Evolutionary conservation across 1,140 invertebrate species (phyloP), one percentile per base, ranked within the genome.

Genomic region (Hormaphis cornu): DNA sequence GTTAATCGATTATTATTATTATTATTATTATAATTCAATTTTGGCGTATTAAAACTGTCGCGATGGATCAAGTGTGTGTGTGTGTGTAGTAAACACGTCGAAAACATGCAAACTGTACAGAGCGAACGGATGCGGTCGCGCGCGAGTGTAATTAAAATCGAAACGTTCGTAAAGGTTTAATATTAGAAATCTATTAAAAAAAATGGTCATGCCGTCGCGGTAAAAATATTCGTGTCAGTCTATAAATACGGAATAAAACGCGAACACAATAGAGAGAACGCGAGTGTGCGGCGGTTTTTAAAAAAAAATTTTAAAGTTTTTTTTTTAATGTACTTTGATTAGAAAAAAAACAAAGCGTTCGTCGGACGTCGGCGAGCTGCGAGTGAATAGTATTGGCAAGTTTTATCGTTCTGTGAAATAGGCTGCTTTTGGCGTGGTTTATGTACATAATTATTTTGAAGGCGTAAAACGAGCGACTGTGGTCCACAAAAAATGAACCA

Each of bases 341-440:
- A 24, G 40, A 28, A 63, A 40, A 42, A 40, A 59, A 8, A 8
- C 14, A 40, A 7, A 40, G 7, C 7, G 7, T 40, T 40, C 14
- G 7, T 59, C 18, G 20, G n/a, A 18, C 42, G 24, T 16, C 18
- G 40, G 26, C 18, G 20, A 14, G 10, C 42, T 16, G 12, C 18
- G 40, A 20, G 12, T 28, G 40, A 63, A 18, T 20, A 42, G 20
- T 20, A 50, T 66, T 66, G 61, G 61, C 61, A 50, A 48, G 28
- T 66, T 46, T 22, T 48, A 66, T 50, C 28, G 44, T 66, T 66
- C 61, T 20, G 28, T 35, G 44, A 50, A n/a, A 48, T 66, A 66
- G 61, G 61, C 61, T 22, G 44, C 35, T 63, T 33, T 66, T 66
- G 61, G 42, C 61, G 44, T 20, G 22, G 44, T 66, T 33, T 48